phyloP scores from a whole-genome alignment of 1,140 invertebrate species.

The Drosophila obscura region DNA sequence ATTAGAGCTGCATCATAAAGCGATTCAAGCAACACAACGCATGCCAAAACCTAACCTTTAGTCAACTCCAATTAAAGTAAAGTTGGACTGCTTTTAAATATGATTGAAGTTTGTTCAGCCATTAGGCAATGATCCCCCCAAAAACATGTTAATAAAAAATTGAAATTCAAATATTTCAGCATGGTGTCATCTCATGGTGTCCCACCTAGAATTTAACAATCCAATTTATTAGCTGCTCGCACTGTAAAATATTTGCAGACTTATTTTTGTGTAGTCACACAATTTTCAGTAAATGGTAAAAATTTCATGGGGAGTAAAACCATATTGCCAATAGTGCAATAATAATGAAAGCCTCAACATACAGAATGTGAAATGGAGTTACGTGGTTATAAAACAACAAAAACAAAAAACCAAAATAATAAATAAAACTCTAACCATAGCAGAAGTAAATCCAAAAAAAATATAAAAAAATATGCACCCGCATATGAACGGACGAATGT shows the following conservation, averaged over 20 bases:
- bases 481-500: too few species aligned
- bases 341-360: conserved; percentile 56
- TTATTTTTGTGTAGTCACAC: neutral
- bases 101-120: too few species aligned
- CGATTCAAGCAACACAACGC: too few species aligned
- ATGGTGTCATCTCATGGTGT: neutral
- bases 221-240: conserved; percentile 35
- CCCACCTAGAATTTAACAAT: conserved; percentile 10
- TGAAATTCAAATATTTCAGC: neutral
- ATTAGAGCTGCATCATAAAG: too few species aligned
- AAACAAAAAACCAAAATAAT: conserved; percentile 10
- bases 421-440: conserved; percentile 1
- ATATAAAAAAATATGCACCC: too few species aligned
- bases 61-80: too few species aligned
- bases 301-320: conserved; percentile 46
- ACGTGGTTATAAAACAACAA: conserved; percentile 22
- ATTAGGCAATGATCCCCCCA: too few species aligned
- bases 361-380: conserved; percentile 27
- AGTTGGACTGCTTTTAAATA: too few species aligned
- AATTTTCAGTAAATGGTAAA: conserved; percentile 30
- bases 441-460: conserved; percentile 12
- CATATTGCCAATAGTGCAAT: conserved; percentile 56
- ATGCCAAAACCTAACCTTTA: too few species aligned
- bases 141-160: neutral
- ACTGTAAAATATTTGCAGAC: conserved; percentile 1